A percentile compares a stretch with the other conserved stretches of the same genome.
Evolutionary conservation across 2,113 vertebrate genomes (phyloP).

Genomic region (Cyanistes caeruleus): DNA sequence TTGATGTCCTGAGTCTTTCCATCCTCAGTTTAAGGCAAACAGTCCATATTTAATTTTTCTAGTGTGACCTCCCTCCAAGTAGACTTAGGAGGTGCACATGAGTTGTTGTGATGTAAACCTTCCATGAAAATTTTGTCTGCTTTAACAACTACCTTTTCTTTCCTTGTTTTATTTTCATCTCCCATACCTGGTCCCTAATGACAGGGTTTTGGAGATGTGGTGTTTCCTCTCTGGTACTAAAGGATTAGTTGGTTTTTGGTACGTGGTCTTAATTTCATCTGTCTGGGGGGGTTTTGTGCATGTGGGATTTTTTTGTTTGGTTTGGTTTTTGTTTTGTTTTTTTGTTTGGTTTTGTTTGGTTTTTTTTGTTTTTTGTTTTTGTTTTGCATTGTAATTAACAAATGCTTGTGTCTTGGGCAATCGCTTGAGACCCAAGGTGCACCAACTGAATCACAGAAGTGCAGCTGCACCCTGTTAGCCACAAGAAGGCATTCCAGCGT

Average conservation of each 20-base stretch:
- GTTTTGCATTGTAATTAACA: neutral
- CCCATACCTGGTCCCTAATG: neutral
- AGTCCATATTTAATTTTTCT: neutral
- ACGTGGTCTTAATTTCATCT: neutral
- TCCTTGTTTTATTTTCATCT: neutral
- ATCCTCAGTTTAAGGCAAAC: neutral
- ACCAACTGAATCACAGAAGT: neutral
- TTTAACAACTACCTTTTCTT: neutral
- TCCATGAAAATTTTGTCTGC: neutral
- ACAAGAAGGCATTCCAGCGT: neutral
- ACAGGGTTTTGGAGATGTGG: neutral
- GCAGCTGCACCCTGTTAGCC: neutral
- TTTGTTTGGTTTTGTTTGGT: neutral
- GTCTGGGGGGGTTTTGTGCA: fast-evolving
- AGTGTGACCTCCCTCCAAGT: neutral
- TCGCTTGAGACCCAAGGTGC: neutral
- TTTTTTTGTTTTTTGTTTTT: neutral
- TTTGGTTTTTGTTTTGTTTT: neutral
- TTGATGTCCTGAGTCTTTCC: neutral
- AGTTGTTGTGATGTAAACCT: neutral
- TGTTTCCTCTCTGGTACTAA: neutral
- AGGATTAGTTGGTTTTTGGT: neutral
- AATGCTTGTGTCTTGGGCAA: neutral
- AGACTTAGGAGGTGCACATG: fast-evolving
- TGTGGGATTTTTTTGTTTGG: neutral